A percentile compares a stretch with the other conserved stretches of the same genome.
Evolutionary conservation across 2,888 invertebrate species (phyloP).

Genomic region (Caenorhabditis japonica): DNA sequence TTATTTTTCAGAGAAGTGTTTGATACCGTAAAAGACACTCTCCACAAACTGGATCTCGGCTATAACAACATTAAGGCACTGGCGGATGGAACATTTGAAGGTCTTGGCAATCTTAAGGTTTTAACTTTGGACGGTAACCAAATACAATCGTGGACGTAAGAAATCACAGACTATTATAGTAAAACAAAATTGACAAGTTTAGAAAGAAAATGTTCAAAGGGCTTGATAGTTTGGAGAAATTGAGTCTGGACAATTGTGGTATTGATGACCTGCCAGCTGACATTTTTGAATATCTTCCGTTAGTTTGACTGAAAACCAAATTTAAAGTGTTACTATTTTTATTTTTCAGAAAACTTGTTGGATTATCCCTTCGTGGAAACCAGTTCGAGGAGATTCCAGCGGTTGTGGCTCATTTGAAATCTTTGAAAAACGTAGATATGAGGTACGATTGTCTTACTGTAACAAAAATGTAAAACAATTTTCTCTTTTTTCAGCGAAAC

Average conservation of each 20-base stretch:
- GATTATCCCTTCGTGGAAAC: conserved; percentile 64
- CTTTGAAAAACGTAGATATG: conserved; percentile 62
- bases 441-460: conserved; percentile 16
- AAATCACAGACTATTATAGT: no score
- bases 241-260: conserved; percentile 67
- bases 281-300: conserved; percentile 68
- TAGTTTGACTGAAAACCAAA: conserved; percentile 1
- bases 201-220: conserved; percentile 60
- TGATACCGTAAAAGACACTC: conserved; percentile 34
- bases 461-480: background rate
- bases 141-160: conserved; percentile 30
- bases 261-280: conserved; percentile 54
- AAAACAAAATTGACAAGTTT: conserved; percentile 4
- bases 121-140: conserved; percentile 64
- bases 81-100: conserved; percentile 23
- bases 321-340: no score
- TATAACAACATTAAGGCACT: conserved; percentile 47
- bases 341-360: conserved; percentile 65
- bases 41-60: conserved; percentile 52
- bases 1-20: conserved; percentile 33
- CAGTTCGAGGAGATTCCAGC: conserved; percentile 59
- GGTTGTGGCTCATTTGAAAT: conserved; percentile 53
- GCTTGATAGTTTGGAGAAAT: conserved; percentile 60
- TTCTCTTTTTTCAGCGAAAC: conserved; percentile 47
- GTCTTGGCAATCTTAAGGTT: conserved; percentile 48